Base-by-base conservation (phyloP, 2,797 vertebrate species). In the Melopsittacus undulatus region DNA sequence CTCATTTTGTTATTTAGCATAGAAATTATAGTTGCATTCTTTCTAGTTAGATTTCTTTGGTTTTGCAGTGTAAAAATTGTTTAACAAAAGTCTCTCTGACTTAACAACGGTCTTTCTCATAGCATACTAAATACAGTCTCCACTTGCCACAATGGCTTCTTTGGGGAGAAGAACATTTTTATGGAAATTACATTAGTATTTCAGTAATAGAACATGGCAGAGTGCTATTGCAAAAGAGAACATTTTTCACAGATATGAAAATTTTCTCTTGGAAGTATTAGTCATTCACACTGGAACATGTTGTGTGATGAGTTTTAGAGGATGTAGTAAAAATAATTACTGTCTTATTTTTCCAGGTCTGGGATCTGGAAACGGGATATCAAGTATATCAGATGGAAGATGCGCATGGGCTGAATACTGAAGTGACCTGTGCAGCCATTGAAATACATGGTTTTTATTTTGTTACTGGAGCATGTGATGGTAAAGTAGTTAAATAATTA, bases 321-420 rank as follows among this genome's bases (percentile, higher is more conserved):
- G 24, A 57, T 57, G 2, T 32, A 70, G 36, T 74, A 64, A 51
- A 93, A 82, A 56, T 79, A 74, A 67, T 66, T 52, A 21, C 36
- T 4, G 4, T 85, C 38, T 57, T 82, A 10, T 46, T 92, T 78
- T 94, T 92, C 59, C 51, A 98, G 98, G 96, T 98, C n/a, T 98
- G 98, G 98, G 97, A 98, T 79, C 80, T 98, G 8, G 97, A 97
- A 89, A 97, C 96, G 19, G 98, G 98, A 34, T 87, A 96, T 68
- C 97, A 96, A 87, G 91, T 98, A 91, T 98, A 98, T 84, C 96
- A 98, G 87, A 97, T 97, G 94, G 95, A 97, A 91, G 95, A 98
- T 67, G 94, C 94, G 1, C 97, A 98, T 84, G 98, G 98, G 23
- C 64, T 91, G 72, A 96, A 76, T 49, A 75, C 92, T 75, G 97